A percentile compares a stretch with the other conserved stretches of the same genome.
phyloP scores from a whole-genome alignment of 2,888 invertebrate species.

The Masnerella sp. region DNA sequence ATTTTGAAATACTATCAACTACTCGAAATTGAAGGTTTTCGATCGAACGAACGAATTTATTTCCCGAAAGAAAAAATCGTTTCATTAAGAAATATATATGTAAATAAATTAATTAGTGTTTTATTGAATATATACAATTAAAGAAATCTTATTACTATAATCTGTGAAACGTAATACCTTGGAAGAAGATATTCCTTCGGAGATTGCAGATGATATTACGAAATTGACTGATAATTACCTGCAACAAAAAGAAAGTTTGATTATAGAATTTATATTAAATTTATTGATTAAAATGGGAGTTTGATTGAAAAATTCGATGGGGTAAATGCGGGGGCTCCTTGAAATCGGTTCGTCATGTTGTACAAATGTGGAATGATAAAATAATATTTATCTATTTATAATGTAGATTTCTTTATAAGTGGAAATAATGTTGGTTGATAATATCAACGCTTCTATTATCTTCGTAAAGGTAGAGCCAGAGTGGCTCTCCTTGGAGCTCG shows the following conservation, averaged over 20 bases:
- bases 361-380: background rate
- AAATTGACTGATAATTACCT: conserved; percentile 9
- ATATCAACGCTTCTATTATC: conserved; percentile 70
- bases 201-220: background rate
- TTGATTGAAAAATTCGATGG: no score
- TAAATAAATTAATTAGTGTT: background rate
- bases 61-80: background rate
- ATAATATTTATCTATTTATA: conserved; percentile 43
- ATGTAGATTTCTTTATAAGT: conserved; percentile 57
- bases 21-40: conserved; percentile 15
- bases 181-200: background rate
- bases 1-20: conserved; percentile 13
- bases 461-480: conserved; percentile 76
- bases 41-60: no score
- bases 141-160: no score
- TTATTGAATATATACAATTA: no score
- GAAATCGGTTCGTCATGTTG: no score
- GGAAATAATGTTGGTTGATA: conserved; percentile 73
- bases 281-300: no score
- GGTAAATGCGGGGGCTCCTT: no score
- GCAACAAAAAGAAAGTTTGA: conserved; percentile 8
- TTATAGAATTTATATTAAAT: background rate
- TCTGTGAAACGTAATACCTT: no score
- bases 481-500: conserved; percentile 78
- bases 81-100: no score